Evolutionary conservation across 2,113 vertebrate species (phyloP).

Genomic region (Notiomystis cincta): DNA sequence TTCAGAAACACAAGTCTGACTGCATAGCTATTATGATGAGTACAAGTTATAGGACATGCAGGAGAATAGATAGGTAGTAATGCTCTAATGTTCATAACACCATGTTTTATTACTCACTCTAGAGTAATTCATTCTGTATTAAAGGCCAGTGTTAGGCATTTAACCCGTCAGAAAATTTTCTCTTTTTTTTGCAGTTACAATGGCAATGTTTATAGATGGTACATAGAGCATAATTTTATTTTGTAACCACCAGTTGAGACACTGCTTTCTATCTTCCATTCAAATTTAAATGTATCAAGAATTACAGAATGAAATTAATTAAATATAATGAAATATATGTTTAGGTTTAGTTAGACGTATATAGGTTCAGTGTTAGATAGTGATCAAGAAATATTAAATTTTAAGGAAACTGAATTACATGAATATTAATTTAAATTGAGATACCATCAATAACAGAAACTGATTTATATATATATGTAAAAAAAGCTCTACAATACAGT

Average conservation of each 20-base stretch:
- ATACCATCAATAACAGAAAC: fast-evolving
- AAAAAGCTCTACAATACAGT: background rate
- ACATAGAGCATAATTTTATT: background rate
- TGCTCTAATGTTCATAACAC: background rate
- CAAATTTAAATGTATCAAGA: background rate
- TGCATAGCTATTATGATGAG: background rate
- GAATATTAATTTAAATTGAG: background rate
- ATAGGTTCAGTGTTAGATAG: background rate
- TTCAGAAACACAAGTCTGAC: background rate
- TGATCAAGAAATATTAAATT: background rate
- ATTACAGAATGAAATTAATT: background rate
- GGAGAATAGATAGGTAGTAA: background rate
- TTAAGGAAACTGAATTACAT: background rate
- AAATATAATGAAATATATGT: background rate
- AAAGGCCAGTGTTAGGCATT: background rate
- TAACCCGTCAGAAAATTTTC: background rate
- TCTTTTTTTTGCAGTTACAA: background rate
- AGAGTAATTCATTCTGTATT: background rate
- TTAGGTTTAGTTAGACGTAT: background rate
- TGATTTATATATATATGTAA: background rate
- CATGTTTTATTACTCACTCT: background rate
- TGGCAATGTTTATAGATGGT: background rate
- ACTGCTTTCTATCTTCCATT: background rate
- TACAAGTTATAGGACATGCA: background rate
- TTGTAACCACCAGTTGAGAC: background rate